These are phyloP conservation scores for Gorsachius magnificus DNA, from an alignment of 2,797 vertebrate genomes.

Conservation along the genomic window DNA sequence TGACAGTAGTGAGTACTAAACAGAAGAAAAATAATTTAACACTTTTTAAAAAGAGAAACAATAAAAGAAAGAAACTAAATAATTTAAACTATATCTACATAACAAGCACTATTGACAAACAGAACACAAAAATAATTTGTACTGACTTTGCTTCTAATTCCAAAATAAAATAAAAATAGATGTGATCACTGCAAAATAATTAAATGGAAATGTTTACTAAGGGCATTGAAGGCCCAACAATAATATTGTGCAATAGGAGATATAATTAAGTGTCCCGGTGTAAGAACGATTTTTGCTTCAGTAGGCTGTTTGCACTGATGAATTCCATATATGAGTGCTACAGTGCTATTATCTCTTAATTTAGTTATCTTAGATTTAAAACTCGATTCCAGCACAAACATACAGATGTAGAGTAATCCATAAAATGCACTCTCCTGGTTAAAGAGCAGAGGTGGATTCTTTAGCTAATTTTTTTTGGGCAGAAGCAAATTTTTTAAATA, in stretches of 20 bases:
- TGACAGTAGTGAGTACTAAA: background rate
- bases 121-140: background rate
- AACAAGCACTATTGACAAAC: background rate
- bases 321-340: background rate
- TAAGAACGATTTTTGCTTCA: background rate
- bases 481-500: background rate
- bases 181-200: background rate
- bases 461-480: background rate
- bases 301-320: background rate
- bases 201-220: background rate
- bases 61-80: background rate
- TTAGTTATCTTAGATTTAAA: background rate
- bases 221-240: background rate
- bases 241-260: background rate
- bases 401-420: background rate
- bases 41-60: background rate
- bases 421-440: background rate
- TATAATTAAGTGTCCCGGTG: background rate
- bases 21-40: background rate
- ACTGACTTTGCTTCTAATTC: background rate
- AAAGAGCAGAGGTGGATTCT: background rate
- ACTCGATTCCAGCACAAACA: background rate
- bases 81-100: background rate
- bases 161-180: background rate
- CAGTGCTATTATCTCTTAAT: background rate